Percentiles rank a stretch among this genome's conserved stretches.
Conservation (phyloP, 2,888 invertebrate species). For the Aelia acuminata region DNA sequence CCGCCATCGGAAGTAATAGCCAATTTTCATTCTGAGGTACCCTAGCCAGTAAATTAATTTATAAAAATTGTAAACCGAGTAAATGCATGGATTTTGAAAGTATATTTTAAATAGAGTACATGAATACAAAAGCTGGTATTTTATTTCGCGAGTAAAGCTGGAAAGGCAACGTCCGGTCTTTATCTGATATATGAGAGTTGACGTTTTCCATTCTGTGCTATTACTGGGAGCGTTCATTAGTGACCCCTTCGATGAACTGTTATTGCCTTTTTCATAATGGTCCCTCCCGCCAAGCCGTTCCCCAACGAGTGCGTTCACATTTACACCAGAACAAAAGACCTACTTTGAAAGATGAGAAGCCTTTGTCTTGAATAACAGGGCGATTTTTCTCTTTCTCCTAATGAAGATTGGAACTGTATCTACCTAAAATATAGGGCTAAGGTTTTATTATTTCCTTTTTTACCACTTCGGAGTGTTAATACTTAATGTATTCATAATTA, state of each 20-base stretch:
- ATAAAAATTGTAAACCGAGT: too few species aligned
- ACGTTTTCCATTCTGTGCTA: not conserved
- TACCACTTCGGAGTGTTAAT: not conserved
- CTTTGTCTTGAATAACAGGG: conserved; percentile 23
- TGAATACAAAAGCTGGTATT: not conserved
- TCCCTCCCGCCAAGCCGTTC: not conserved
- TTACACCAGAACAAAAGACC: conserved; percentile 15
- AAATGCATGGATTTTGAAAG: not conserved
- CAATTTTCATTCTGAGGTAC: too few species aligned
- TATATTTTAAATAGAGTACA: not conserved
- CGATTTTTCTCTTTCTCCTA: conserved; percentile 22
- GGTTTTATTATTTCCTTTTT: not conserved
- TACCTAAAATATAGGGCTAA: not conserved
- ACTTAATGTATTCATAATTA: not conserved
- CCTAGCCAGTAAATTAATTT: too few species aligned
- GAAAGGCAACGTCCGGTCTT: not conserved
- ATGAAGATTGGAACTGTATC: conserved; percentile 22
- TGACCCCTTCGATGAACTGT: conserved; percentile 20
- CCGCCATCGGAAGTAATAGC: too few species aligned
- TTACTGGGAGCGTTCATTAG: not conserved
- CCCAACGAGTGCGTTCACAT: conserved; percentile 28
- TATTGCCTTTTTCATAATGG: conserved; percentile 41
- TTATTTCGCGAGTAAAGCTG: not conserved
- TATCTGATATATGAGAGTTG: conserved; percentile 6
- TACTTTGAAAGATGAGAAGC: conserved; percentile 31